These are phyloP conservation scores for Seira ritae DNA, from an alignment of 2,888 invertebrate species.

Conservation along the genomic window DNA sequence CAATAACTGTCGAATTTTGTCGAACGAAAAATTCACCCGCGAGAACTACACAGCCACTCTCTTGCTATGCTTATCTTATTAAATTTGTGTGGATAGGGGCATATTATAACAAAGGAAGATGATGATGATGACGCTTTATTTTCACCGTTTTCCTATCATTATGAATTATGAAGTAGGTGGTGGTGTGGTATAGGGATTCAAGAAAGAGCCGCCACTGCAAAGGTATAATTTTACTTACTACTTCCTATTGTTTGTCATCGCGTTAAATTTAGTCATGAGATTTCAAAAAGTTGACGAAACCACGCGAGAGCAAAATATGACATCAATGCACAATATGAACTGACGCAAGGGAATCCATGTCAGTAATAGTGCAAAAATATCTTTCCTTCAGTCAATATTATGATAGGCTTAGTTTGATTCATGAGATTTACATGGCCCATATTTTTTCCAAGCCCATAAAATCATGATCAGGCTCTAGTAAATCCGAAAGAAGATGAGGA, in stretches of 20 bases:
- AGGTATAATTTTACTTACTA: background rate
- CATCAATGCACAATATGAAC: slow-evolving; percentile 42
- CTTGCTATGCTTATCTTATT: too few species aligned
- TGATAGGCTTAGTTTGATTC: slow-evolving; percentile 36
- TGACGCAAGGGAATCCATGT: background rate
- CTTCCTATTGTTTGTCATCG: slow-evolving; percentile 29
- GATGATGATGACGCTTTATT: too few species aligned
- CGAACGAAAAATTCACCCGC: background rate
- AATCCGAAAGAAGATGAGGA: background rate
- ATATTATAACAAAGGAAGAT: too few species aligned
- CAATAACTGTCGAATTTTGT: slow-evolving; percentile 61
- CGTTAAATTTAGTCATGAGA: slow-evolving; percentile 38
- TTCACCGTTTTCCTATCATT: too few species aligned
- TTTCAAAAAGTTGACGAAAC: background rate
- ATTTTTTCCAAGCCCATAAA: slow-evolving; percentile 15
- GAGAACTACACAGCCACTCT: too few species aligned
- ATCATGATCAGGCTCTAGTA: background rate
- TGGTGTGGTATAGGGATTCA: background rate
- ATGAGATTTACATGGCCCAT: slow-evolving; percentile 42
- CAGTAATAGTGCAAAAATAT: background rate
- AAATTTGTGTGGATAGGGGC: too few species aligned
- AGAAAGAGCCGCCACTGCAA: background rate
- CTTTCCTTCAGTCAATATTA: background rate
- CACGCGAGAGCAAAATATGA: slow-evolving; percentile 16
- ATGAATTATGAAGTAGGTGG: too few species aligned